Evolutionary conservation across 1,140 invertebrate genomes (phyloP).

Genomic region (Aphaenogaster floridana): DNA sequence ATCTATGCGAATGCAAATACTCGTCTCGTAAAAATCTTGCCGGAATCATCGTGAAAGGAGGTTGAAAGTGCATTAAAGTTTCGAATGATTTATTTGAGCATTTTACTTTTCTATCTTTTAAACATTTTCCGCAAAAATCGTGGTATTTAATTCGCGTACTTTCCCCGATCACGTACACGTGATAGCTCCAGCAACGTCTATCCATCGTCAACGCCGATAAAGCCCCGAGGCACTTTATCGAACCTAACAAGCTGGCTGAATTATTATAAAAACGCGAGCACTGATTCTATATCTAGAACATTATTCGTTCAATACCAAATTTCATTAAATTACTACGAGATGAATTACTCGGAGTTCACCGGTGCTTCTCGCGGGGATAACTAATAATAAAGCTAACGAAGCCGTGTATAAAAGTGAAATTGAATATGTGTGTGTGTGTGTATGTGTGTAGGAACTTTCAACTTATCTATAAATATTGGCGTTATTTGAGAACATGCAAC

Average conservation of each 20-base stretch:
- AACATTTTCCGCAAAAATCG: background rate
- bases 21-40: background rate
- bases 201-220: slow-evolving; percentile 21
- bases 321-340: slow-evolving; percentile 2
- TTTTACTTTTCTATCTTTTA: background rate
- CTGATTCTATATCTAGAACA: slow-evolving; percentile 27
- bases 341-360: background rate
- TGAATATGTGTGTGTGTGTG: too few relatives aligned
- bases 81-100: background rate
- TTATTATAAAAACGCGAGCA: slow-evolving; percentile 41
- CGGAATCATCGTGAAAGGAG: background rate
- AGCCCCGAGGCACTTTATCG: slow-evolving; percentile 1
- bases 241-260: slow-evolving; percentile 5
- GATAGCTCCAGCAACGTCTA: background rate
- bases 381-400: slow-evolving; percentile 43
- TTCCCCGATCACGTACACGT: background rate
- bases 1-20: slow-evolving; percentile 18
- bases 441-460: background rate
- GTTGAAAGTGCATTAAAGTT: slow-evolving; percentile 24
- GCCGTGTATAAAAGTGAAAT: slow-evolving; percentile 13
- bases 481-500: slow-evolving; percentile 5
- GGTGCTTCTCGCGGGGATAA: background rate
- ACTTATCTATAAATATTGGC: slow-evolving; percentile 6
- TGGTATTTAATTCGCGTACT: background rate
- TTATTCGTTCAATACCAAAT: background rate